Percentiles rank a stretch among this genome's conserved stretches.
These are phyloP conservation scores for Meloidogyne floridensis DNA, from an alignment of 1,140 invertebrate species.

Conservation along the genomic window DNA sequence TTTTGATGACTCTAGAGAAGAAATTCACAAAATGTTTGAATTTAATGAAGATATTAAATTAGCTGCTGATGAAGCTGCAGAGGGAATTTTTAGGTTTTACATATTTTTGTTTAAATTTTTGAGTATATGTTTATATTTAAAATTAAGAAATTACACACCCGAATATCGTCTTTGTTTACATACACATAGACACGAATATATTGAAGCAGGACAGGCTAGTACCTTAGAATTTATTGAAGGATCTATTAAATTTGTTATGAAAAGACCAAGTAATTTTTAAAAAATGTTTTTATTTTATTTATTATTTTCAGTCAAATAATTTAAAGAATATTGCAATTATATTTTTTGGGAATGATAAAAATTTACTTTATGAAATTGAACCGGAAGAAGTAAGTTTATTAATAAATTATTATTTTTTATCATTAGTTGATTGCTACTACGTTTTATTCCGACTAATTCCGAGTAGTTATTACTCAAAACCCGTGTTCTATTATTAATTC, in stretches of 20 bases:
- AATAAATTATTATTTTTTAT: no score
- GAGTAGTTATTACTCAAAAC: no score
- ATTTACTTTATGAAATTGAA: slow-evolving; percentile 6
- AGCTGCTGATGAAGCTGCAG: background rate
- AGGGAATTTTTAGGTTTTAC: background rate
- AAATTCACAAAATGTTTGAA: background rate
- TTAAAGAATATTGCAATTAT: background rate
- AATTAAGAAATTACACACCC: background rate
- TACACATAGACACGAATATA: background rate
- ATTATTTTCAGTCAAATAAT: background rate
- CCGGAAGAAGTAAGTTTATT: background rate
- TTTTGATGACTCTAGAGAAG: background rate
- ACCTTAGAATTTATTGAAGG: background rate
- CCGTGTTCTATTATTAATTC: no score
- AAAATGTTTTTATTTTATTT: background rate
- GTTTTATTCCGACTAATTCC: no score
- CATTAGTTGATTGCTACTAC: no score
- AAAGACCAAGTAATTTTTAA: background rate
- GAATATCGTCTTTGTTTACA: slow-evolving; percentile 9
- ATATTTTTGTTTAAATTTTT: no score
- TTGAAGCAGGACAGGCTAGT: background rate
- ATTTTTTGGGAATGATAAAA: background rate
- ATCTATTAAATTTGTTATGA: background rate
- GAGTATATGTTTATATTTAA: no score
- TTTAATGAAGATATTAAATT: slow-evolving; percentile 4